These are phyloP conservation scores for Oceanodroma tethys DNA, from an alignment of 2,113 vertebrate genomes.

Conservation along the genomic window DNA sequence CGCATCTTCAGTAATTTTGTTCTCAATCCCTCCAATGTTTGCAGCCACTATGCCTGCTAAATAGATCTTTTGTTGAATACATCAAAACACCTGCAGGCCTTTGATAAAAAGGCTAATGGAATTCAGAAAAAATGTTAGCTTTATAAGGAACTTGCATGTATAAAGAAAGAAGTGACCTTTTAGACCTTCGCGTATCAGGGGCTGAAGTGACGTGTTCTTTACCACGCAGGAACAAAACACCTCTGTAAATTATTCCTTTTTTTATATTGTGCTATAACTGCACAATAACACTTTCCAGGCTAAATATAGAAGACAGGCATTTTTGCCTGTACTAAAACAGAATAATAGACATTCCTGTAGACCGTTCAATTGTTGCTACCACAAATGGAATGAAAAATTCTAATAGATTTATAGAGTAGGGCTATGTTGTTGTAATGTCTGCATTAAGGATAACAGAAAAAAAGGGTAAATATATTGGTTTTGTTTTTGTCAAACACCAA, in stretches of 20 bases:
- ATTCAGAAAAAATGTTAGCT: neutral
- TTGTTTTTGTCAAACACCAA: neutral
- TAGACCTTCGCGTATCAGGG: neutral
- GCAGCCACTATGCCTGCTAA: neutral
- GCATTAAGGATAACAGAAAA: neutral
- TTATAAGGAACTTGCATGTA: neutral
- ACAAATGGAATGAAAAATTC: neutral
- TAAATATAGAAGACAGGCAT: neutral
- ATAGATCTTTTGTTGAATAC: slow-evolving; percentile 8
- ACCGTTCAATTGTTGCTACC: neutral
- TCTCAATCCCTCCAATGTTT: neutral
- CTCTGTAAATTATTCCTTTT: neutral
- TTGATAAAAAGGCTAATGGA: slow-evolving; percentile 19
- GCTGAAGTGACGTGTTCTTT: neutral
- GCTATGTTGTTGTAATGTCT: neutral
- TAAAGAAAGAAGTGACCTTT: neutral
- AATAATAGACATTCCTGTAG: neutral
- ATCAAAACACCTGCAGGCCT: neutral
- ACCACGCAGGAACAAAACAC: neutral
- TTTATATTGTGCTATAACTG: neutral
- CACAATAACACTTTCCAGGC: neutral
- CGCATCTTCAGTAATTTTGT: neutral
- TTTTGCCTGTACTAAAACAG: neutral
- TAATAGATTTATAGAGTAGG: neutral
- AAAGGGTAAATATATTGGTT: neutral